These are phyloP conservation scores for Pandemis corylana DNA, from an alignment of 2,888 invertebrate species.

Conservation along the genomic window DNA sequence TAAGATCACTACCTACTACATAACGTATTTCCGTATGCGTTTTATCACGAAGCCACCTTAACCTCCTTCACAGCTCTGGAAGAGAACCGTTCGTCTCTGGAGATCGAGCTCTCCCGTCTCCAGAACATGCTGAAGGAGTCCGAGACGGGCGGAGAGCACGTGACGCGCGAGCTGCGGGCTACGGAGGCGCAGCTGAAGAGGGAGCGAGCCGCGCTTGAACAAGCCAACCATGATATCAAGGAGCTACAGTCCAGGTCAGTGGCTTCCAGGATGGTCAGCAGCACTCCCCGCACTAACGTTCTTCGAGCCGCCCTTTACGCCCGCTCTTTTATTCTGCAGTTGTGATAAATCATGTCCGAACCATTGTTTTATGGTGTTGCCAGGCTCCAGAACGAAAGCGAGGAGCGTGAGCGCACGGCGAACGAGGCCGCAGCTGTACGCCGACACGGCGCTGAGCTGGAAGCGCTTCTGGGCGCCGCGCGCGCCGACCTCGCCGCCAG, in stretches of 20 bases:
- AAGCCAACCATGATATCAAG: constrained; percentile 90
- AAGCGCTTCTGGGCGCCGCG: too few species aligned
- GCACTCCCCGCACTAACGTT: too few species aligned
- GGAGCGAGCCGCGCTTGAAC: constrained; percentile 87
- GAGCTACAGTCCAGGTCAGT: constrained; percentile 87
- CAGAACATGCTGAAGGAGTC: constrained; percentile 85
- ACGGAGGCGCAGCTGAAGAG: constrained; percentile 89
- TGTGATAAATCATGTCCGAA: too few species aligned
- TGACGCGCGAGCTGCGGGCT: constrained; percentile 88
- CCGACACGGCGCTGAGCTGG: constrained; percentile 89
- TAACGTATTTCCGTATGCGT: too few species aligned
- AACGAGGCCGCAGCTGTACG: constrained; percentile 90
- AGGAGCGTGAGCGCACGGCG: constrained; percentile 90
- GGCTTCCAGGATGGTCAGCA: background rate
- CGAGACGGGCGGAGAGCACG: constrained; percentile 90
- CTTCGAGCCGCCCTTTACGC: too few species aligned
- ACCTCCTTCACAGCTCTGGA: constrained; percentile 85
- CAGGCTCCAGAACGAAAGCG: constrained; percentile 88
- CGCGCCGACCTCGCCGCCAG: too few species aligned
- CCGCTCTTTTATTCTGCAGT: too few species aligned
- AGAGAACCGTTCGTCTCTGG: constrained; percentile 90
- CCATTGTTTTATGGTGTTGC: background rate
- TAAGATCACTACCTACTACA: too few species aligned
- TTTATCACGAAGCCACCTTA: background rate
- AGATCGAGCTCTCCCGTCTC: constrained; percentile 91